Base-by-base conservation (phyloP, 2,113 vertebrate genomes). In the Catharus bicknelli region DNA sequence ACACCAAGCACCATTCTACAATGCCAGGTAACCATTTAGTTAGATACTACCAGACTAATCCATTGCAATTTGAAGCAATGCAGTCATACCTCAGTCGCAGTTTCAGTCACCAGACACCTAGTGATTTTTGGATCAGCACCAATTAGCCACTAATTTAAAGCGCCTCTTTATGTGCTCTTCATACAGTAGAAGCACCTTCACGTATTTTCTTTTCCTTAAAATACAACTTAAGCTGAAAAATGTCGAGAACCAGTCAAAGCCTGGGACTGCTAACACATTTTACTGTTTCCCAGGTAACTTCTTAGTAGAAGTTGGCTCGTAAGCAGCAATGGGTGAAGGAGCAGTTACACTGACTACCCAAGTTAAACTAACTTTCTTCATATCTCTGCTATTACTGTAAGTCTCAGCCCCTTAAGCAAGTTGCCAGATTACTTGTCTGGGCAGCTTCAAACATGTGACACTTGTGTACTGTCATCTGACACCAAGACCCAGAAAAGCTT, bases 401-500 rank as follows among this genome's bases (percentile, higher is more conserved):
- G 58, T 21, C 75, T 91, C 72, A 9, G 78, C 11, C 55, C 77
- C 42, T 51, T 51, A 76, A 87, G 75, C 32, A 62, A 72, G 13
- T 74, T 66, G 54, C 40, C 88, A 89, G 42, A 88, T 90, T 77
- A 80, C 83, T 94, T 57, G 50, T 76, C 87, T 66, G 59, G 67
- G 47, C 85, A 76, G 89, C 61, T 73, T 63, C 61, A 91, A 81
- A 48, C 95, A 95, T 93, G 93, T 95, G 93, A 95, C 90, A 93
- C 61, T 90, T 88, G 90, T 53, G 73, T 59, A 61, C 90, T 78
- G 95, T 92, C 94, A 96, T 90, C 76, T 90, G 94, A 96, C 92
- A 95, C 94, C 93, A 76, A 93, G 85, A 62, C 59, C 70, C 88
- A 94, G 90, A 94, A 93, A 93, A 95, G 92, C 76, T 48, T 90